Percentiles rank a stretch among this genome's conserved stretches.
phyloP scores from a whole-genome alignment of 2,113 vertebrate species.

The Thinocorus orbignyianus region DNA sequence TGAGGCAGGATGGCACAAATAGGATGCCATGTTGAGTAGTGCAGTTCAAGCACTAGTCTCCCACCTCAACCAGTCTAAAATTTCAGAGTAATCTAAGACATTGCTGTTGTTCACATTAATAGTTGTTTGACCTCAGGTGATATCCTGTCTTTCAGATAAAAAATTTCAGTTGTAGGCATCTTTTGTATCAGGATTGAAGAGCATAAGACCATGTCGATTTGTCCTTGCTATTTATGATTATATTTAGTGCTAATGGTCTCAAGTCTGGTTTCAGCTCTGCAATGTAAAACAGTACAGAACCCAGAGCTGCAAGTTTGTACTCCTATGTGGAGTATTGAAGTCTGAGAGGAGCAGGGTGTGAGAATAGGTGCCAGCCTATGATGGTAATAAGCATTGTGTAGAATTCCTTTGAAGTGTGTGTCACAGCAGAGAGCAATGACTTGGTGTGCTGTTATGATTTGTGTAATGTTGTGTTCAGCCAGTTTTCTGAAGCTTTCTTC shows the following conservation, averaged over 20 bases:
- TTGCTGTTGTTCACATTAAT: not conserved
- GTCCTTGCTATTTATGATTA: not conserved
- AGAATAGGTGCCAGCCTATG: not conserved
- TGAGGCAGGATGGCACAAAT: not conserved
- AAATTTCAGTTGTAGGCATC: not conserved
- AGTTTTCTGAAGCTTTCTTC: not conserved
- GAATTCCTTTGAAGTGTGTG: not conserved
- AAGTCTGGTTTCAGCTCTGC: not conserved
- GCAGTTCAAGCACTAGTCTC: not conserved
- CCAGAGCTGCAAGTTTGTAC: not conserved
- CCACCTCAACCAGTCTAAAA: not conserved
- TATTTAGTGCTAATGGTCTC: not conserved
- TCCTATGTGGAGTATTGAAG: not conserved
- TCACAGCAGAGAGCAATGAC: not conserved
- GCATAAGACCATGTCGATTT: not conserved
- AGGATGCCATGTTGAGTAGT: not conserved
- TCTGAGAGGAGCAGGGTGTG: not conserved
- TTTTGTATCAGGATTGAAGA: not conserved
- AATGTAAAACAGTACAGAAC: not conserved
- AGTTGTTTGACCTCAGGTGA: constrained; percentile 7
- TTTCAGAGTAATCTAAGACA: not conserved
- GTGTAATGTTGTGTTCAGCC: not conserved
- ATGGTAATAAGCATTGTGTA: not conserved
- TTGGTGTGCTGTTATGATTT: not conserved
- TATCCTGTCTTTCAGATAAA: not conserved